These are phyloP conservation scores for Motacilla tschutschensis DNA, from an alignment of 2,113 vertebrate species.

Conservation along the genomic window DNA sequence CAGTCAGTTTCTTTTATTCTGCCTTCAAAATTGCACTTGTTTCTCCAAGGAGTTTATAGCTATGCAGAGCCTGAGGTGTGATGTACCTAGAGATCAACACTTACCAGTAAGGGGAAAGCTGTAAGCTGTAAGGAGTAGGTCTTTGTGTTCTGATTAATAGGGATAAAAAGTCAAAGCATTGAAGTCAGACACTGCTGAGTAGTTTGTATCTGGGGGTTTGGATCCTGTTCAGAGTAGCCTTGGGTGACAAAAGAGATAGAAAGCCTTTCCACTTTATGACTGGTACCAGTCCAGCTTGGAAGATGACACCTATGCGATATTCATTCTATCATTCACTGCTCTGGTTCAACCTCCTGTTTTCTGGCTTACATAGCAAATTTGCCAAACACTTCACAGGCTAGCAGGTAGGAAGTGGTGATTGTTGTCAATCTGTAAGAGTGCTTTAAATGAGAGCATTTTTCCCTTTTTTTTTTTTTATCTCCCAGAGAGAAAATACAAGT, in stretches of 20 bases:
- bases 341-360: neutral
- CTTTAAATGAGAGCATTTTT: neutral
- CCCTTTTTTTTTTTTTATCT: neutral
- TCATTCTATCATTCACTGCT: neutral
- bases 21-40: neutral
- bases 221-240: neutral
- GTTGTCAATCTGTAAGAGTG: neutral
- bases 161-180: neutral
- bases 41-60: neutral
- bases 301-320: neutral
- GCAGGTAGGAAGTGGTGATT: neutral
- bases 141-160: neutral
- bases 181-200: neutral
- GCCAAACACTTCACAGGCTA: neutral
- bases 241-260: neutral
- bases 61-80: neutral
- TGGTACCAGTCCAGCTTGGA: neutral
- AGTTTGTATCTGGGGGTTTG: neutral
- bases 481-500: neutral
- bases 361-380: neutral
- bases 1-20: neutral
- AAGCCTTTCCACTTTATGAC: neutral
- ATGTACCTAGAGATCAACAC: neutral
- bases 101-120: neutral
- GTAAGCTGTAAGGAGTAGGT: neutral